Evolutionary conservation across 2,797 vertebrate species (phyloP).

Genomic region (Galaxias olidus): DNA sequence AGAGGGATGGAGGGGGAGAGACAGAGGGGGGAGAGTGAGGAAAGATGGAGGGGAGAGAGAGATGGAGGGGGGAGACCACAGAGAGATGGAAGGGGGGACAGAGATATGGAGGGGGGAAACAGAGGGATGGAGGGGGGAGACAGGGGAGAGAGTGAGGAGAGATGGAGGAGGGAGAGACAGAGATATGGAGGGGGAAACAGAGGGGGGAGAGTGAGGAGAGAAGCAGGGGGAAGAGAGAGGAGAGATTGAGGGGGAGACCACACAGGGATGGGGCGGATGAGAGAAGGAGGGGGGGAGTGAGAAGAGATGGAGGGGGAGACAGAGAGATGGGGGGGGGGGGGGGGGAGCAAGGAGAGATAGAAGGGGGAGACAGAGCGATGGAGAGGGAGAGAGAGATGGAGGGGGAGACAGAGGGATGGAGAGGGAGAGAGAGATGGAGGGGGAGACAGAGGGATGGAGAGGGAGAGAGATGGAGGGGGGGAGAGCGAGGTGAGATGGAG

Average conservation of each 20-base stretch:
- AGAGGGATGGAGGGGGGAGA: neutral
- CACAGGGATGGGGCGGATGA: no score
- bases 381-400: no score
- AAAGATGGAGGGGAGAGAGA: neutral
- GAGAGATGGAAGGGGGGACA: neutral
- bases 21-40: neutral
- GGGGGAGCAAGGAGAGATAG: neutral
- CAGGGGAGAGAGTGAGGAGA: neutral
- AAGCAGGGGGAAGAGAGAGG: no score
- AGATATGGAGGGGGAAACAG: neutral
- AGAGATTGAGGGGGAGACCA: no score
- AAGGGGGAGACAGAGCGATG: neutral
- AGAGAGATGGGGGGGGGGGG: neutral
- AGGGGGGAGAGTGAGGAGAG: neutral
- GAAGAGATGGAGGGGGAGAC: no score
- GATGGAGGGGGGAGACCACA: neutral
- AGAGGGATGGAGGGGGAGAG: constrained; percentile 6
- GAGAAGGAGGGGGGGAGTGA: no score
- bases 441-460: no score
- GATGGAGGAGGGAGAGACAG: neutral
- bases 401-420: neutral
- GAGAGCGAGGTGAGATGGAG: no score
- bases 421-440: no score
- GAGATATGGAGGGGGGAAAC: neutral
- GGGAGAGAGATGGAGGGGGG: no score